Percentiles rank a stretch among this genome's conserved stretches.
Evolutionary conservation across 37 sponge, comb jelly and placozoan genomes (phyloP).

Genomic region (Diacarnus erythraeanus): DNA sequence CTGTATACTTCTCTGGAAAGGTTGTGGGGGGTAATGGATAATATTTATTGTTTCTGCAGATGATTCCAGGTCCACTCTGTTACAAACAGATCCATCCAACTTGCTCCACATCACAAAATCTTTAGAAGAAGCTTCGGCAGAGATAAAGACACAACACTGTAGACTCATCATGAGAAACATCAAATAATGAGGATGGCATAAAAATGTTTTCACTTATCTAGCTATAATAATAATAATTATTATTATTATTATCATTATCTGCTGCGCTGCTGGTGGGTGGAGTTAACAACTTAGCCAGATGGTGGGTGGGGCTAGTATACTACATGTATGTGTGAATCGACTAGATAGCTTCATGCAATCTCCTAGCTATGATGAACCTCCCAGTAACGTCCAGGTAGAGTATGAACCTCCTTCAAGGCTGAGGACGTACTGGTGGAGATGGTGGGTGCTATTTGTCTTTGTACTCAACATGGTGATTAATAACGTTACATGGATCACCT

Average conservation of each 20-base stretch:
- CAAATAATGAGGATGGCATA: conserved; percentile 51
- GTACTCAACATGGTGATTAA: conserved; percentile 10
- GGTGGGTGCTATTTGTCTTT: conserved; percentile 40
- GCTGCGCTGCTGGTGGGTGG: background rate
- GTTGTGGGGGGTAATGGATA: background rate
- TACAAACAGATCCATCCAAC: conserved; percentile 84
- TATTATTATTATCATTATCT: too few species aligned
- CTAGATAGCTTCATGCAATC: too few species aligned
- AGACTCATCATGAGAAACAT: conserved; percentile 89
- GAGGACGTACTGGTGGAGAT: conserved; percentile 25
- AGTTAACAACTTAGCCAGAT: background rate
- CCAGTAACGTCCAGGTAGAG: too few species aligned
- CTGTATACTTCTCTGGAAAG: background rate
- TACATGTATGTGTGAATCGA: too few species aligned
- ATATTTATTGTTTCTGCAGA: conserved; percentile 30
- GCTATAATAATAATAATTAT: background rate
- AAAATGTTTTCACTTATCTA: too few species aligned
- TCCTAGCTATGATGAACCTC: too few species aligned
- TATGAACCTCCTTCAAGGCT: background rate
- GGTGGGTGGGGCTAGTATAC: too few species aligned
- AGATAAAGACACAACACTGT: conserved; percentile 79
- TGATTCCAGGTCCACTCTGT: conserved; percentile 14
- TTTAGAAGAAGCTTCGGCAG: conserved; percentile 80
- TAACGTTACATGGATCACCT: conserved; percentile 39
- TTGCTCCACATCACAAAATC: conserved; percentile 66